phyloP scores from a whole-genome alignment of 1,140 invertebrate species.

The Tetragnatha versicolor region DNA sequence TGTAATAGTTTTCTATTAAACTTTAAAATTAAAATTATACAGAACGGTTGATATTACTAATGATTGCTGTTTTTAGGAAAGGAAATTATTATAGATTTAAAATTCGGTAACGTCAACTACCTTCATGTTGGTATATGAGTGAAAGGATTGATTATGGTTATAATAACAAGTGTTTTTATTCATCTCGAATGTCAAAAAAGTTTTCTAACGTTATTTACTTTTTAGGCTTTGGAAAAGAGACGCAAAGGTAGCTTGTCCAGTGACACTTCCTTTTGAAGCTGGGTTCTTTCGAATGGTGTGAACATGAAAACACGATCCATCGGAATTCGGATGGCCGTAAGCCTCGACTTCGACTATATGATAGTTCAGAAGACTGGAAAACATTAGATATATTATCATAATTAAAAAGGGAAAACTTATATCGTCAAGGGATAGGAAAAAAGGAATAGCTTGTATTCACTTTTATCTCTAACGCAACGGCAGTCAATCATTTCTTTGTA shows the following conservation, averaged over 20 bases:
- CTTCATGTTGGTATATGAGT: not conserved
- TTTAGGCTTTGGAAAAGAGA: conserved; percentile 69
- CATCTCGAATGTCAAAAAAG: conserved; percentile 9
- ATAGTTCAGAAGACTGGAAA: conserved; percentile 67
- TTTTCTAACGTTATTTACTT: conserved; percentile 57
- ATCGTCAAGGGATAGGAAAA: not conserved
- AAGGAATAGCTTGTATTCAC: not conserved
- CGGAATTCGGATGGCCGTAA: conserved; percentile 65
- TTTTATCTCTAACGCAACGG: not conserved
- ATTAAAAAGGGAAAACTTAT: too few species aligned
- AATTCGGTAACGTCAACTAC: not conserved
- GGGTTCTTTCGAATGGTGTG: conserved; percentile 69
- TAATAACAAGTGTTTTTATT: not conserved
- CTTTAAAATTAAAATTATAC: not conserved
- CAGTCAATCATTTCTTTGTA: too few species aligned
- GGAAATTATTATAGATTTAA: not conserved
- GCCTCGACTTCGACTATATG: conserved; percentile 71
- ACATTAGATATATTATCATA: too few species aligned
- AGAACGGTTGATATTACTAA: not conserved
- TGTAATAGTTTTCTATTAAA: too few species aligned
- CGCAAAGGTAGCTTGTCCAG: conserved; percentile 69
- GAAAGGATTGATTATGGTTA: not conserved
- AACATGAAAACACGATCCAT: conserved; percentile 66
- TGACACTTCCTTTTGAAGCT: conserved; percentile 68
- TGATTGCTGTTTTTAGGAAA: not conserved